Evolutionary conservation across 2,113 vertebrate genomes (phyloP), one percentile per base, ranked within the genome.

Genomic region (Zeus faber): DNA sequence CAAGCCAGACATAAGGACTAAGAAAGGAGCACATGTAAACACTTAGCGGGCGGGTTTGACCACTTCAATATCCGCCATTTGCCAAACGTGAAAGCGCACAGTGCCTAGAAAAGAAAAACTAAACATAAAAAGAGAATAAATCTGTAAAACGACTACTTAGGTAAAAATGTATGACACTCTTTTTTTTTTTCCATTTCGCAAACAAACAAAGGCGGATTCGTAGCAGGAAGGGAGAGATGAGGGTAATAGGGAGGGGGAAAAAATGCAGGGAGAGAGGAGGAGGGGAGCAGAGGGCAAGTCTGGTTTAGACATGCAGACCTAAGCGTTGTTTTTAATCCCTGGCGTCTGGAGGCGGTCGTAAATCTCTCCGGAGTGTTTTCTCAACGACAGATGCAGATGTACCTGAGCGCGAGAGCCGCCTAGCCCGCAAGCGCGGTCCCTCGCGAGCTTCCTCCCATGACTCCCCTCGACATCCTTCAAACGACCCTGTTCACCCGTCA

Each of bases 281-380:
- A 56, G 39, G 54, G 13, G 13, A 5, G 47, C 29, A 44, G 74
- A 26, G 63, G 23, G 25, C 3, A 48, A 65, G 56, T 72, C 70
- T 72, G 70, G 62, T 75, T 79, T 59, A 59, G 62, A 72, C 66
- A 65, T 54, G 72, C 66, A 73, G 58, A 47, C 67, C 70, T 79
- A 53, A 65, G 65, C 69, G 50, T 79, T 75, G 74, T 65, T 71
- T 79, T 61, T 75, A 81, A 85, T 86, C 84, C 75, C 67, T 25
- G 7, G 62, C 68, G 74, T 74, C 69, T 77, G 73, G 56, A 65
- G 65, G 58, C 23, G 9, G 53, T 79, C 58, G 23, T 82, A 85
- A 86, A 88, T 85, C 77, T 87, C 74, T 58, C 57, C 37, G 48
- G 55, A 31, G 54, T 10, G 45, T 44, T 54, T 5, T 68, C 72